phyloP scores from a whole-genome alignment of 2,888 invertebrate species.

The Octodonta nipae region DNA sequence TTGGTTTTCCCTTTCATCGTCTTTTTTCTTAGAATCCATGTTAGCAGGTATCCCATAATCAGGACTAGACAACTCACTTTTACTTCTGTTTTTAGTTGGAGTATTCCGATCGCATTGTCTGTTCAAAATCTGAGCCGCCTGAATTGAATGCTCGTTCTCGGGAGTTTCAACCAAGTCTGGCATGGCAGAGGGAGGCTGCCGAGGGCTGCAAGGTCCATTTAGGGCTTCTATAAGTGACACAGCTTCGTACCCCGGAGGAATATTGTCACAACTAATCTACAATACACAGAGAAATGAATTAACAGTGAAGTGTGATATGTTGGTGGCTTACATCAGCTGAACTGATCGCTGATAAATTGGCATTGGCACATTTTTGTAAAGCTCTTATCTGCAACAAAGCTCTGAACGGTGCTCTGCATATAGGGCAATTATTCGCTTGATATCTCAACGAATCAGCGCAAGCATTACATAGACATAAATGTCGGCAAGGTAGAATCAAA shows the following conservation, averaged over 20 bases:
- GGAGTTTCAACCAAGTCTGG: constrained; percentile 41
- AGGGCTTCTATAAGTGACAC: constrained; percentile 90
- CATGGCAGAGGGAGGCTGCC: constrained; percentile 35
- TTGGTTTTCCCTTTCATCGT: constrained; percentile 38
- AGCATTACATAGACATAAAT: constrained; percentile 90
- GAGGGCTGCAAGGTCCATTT: constrained; percentile 70
- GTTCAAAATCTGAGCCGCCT: constrained; percentile 55
- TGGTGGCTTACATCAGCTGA: constrained; percentile 48
- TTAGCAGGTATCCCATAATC: constrained; percentile 60
- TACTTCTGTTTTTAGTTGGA: constrained; percentile 34
- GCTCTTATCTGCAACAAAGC: constrained; percentile 92
- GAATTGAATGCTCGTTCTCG: constrained; percentile 50
- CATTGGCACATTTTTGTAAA: constrained; percentile 58
- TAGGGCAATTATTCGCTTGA: constrained; percentile 97
- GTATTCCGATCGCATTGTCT: constrained; percentile 38
- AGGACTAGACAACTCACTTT: constrained; percentile 35
- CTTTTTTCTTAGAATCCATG: constrained; percentile 48
- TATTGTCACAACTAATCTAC: constrained; percentile 64
- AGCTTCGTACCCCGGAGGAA: constrained; percentile 86
- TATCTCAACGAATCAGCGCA: constrained; percentile 95
- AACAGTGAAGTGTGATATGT: background rate
- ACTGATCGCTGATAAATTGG: constrained; percentile 40
- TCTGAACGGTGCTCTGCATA: constrained; percentile 95
- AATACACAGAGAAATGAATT: background rate
- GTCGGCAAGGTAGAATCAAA: constrained; percentile 89